A percentile compares a stretch with the other conserved stretches of the same genome.
Evolutionary conservation across 2,113 vertebrate genomes (phyloP).

Genomic region (Corynorhinus townsendii): DNA sequence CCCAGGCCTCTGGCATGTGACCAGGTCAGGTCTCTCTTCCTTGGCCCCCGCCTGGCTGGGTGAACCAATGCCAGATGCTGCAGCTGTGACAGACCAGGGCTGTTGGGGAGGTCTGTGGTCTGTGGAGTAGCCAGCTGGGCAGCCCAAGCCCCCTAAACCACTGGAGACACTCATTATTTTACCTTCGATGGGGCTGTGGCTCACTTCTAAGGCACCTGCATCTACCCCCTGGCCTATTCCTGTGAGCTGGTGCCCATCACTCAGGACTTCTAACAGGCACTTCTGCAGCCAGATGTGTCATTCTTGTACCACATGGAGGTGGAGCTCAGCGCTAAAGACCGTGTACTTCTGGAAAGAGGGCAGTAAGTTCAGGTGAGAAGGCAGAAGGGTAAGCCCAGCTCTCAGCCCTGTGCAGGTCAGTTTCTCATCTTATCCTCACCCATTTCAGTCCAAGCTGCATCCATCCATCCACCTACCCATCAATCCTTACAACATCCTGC

Average conservation of each 20-base stretch:
- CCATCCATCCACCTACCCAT: not conserved
- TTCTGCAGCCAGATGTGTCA: conserved; percentile 69
- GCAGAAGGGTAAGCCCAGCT: not conserved
- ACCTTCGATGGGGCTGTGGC: conserved; percentile 75
- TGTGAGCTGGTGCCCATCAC: not conserved
- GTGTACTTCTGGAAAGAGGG: not conserved
- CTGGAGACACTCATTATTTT: conserved; percentile 78
- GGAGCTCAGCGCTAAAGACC: not conserved
- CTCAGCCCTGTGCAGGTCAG: conserved; percentile 12
- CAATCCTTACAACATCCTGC: not conserved
- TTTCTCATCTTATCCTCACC: not conserved
- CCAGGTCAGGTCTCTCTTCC: not conserved
- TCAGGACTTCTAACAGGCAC: conserved; percentile 66
- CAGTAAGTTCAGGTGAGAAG: conserved; percentile 58
- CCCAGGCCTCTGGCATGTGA: not conserved
- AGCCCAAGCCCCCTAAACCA: conserved; percentile 65
- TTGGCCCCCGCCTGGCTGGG: conserved; percentile 54
- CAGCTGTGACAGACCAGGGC: conserved; percentile 17
- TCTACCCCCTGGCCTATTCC: conserved; percentile 69
- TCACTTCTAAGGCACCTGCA: conserved; percentile 80
- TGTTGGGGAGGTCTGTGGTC: conserved; percentile 64
- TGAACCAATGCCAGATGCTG: not conserved
- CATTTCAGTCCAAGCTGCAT: not conserved
- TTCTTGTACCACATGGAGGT: conserved; percentile 51
- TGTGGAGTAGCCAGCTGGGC: conserved; percentile 61